These are phyloP conservation scores for Cephalophus harveyi DNA, from an alignment of 2,113 vertebrate species.

Conservation along the genomic window DNA sequence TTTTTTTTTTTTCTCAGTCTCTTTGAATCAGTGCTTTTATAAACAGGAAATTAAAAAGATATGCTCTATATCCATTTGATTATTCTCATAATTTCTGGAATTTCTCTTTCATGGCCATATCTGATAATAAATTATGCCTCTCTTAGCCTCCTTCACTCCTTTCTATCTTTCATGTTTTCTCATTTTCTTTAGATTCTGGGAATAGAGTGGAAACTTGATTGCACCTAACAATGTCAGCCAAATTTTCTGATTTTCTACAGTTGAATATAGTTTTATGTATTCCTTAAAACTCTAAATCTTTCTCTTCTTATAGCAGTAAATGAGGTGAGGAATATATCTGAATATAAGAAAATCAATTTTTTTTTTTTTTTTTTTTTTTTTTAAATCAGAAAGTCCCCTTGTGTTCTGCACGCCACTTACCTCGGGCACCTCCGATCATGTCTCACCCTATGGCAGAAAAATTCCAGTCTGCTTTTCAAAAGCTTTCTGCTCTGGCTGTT, in stretches of 20 bases:
- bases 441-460: neutral
- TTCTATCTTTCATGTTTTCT: neutral
- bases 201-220: neutral
- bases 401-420: neutral
- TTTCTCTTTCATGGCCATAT: neutral
- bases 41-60: neutral
- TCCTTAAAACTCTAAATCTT: neutral
- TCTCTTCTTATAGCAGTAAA: neutral
- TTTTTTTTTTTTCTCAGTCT: neutral
- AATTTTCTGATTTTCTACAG: neutral
- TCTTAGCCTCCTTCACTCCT: no score
- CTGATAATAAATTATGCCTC: neutral
- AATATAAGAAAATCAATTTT: neutral
- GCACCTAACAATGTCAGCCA: neutral
- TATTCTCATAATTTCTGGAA: neutral
- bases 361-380: no score
- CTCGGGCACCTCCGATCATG: neutral
- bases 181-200: neutral
- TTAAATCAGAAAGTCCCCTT: neutral
- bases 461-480: neutral
- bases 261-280: neutral
- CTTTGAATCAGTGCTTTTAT: neutral
- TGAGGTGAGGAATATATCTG: neutral
- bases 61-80: fast-evolving
- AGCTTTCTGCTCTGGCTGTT: neutral